Percentiles rank a stretch among this genome's conserved stretches.
Evolutionary conservation across 2,797 vertebrate genomes (phyloP).

Genomic region (Melanotaenia maccullochi): DNA sequence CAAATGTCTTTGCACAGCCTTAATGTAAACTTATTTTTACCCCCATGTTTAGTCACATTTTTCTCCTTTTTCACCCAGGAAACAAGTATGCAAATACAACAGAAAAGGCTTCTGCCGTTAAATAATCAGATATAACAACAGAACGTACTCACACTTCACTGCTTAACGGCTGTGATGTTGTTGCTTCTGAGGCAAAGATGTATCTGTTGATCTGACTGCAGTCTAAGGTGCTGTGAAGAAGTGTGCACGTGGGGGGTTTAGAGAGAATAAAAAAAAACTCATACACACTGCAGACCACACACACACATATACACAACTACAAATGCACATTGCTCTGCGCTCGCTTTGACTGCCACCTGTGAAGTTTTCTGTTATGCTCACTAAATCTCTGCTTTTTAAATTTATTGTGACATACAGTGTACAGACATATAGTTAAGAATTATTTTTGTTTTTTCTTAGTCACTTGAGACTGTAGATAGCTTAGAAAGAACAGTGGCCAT

Average conservation of each 20-base stretch:
- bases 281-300: conserved; percentile 9
- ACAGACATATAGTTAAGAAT: neutral
- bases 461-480: neutral
- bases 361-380: neutral
- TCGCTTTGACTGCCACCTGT: conserved; percentile 13
- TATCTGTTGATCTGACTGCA: conserved; percentile 60
- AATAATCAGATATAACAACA: conserved; percentile 13
- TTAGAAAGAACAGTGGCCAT: too few relatives aligned
- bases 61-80: neutral
- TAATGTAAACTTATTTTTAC: neutral
- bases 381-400: neutral
- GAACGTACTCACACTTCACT: conserved; percentile 57
- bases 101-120: neutral
- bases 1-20: neutral
- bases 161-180: conserved; percentile 37
- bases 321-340: conserved; percentile 9
- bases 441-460: neutral
- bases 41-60: neutral
- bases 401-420: neutral
- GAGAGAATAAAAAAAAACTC: conserved; percentile 6
- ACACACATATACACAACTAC: conserved; percentile 20
- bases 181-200: conserved; percentile 35
- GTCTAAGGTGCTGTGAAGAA: conserved; percentile 46
- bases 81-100: neutral
- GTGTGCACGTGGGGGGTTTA: conserved; percentile 40